Percentiles rank a stretch among this genome's conserved stretches.
These are phyloP conservation scores for Panagrolaimus sp. DNA, from an alignment of 1,140 invertebrate species.

Conservation along the genomic window DNA sequence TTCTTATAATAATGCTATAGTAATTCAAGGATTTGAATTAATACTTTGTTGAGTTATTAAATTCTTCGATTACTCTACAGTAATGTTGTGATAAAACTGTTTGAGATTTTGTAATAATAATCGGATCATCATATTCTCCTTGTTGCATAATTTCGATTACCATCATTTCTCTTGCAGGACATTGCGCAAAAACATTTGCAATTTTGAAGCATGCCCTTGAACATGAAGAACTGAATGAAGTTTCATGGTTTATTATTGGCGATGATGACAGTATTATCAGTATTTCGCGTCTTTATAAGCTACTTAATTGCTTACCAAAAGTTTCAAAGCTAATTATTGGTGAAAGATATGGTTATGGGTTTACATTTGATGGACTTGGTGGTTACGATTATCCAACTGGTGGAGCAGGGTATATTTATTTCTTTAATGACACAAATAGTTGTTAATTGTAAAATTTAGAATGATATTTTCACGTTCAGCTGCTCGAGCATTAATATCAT, in stretches of 20 bases:
- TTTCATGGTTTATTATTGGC: slow-evolving; percentile 24
- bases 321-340: slow-evolving; percentile 26
- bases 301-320: slow-evolving; percentile 22
- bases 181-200: slow-evolving; percentile 29
- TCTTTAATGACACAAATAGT: too few relatives aligned
- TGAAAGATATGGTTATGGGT: slow-evolving; percentile 31
- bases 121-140: too few relatives aligned
- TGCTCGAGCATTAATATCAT: slow-evolving; percentile 8
- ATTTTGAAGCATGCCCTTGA: slow-evolving; percentile 29
- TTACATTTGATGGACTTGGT: slow-evolving; percentile 21
- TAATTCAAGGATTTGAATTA: too few relatives aligned
- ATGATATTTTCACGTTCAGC: slow-evolving; percentile 29
- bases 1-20: too few relatives aligned
- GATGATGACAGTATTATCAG: slow-evolving; percentile 29
- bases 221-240: slow-evolving; percentile 21
- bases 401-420: not conserved
- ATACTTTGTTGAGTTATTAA: too few relatives aligned
- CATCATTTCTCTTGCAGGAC: too few relatives aligned
- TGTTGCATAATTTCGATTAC: too few relatives aligned
- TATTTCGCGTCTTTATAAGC: slow-evolving; percentile 12
- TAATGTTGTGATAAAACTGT: too few relatives aligned
- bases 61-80: too few relatives aligned
- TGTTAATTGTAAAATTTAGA: too few relatives aligned
- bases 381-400: slow-evolving; percentile 33
- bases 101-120: too few relatives aligned